Base-by-base conservation (phyloP, 1,140 invertebrate species). In the Heliconius congener region DNA sequence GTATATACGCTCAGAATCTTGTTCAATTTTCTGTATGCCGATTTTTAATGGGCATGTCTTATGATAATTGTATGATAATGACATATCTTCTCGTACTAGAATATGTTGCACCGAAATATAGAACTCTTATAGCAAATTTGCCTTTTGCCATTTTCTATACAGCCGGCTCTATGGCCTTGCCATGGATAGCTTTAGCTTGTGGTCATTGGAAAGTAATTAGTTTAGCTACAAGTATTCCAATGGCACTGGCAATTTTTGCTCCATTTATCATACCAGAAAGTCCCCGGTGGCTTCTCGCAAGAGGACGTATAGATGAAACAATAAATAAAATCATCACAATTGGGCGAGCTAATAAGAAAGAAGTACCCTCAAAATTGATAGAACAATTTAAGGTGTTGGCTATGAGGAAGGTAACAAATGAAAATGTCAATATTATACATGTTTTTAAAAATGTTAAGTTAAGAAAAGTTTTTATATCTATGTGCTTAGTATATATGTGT, bases 1-100 rank as follows among this genome's bases (percentile, higher is more conserved):
- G 96, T 19, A 95, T 96, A 11, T 96, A 96, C 85, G 95, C 96
- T 1, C 92, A 88, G 46, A 95, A 95, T 84, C 96, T 96, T 81
- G 81, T 92, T 52, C 94, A 95, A 34, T 97, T 96, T 95, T 88
- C 95, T 3, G 77, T 96, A 23, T 95, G 96, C 82, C 92, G 96
- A 55, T 94, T 97, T 81, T 95, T 96, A 52, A 96, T 96, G 73
- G 96, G 96, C 4, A 96, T 97, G 85, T 96, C 96, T 9, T 98
- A 97, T 90, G 97, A 98, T 89, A 97, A 97, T 84, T 97, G 97
- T 91, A 97, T 97, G 78, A 97, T 97, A 96, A 97, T 97, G 96
- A 82, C 79, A 3, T 93, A 92, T 70, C 81, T 92, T 84, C 81
- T 91, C 93, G 96, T 96, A 27, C 95, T 96, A 79, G 96, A 97